Evolutionary conservation across 1,140 invertebrate species (phyloP), one percentile per base, ranked within the genome.

Genomic region (Mercenaria mercenaria): DNA sequence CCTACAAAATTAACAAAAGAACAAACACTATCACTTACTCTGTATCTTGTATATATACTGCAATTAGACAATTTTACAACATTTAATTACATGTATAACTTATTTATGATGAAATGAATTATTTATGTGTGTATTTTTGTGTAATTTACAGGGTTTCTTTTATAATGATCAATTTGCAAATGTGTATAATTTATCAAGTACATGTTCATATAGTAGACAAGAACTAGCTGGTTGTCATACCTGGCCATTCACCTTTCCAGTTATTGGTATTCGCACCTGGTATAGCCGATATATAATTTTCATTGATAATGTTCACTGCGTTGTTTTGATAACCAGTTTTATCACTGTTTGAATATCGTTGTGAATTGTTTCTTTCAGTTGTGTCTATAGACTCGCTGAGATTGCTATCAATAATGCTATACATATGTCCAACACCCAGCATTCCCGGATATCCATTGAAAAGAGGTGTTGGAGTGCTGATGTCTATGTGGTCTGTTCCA

Each of bases 221-320:
- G n/a, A n/a, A 26, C 64, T 8, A 47, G 6, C 43, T 8, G 32
- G 13, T 39, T 34, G n/a, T 37, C 80, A 67, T 61, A 82, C 80
- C 80, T 82, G 80, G 80, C 52, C 52, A 82, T 43, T 82, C 80
- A 13, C 80, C 80, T n/a, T 82, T 82, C 80, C 80, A 82, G 37
- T 82, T 82, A 32, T 64, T 82, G 26, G 34, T 41, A 37, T 80
- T 80, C n/a, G 56, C 50, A 43, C 80, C 23, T 18, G 74, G 41
- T 3, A 29, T n/a, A 29, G 74, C 67, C 4, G 59, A 26, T 39
- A 72, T 72, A 34, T 72, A 72, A 29, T 64, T 64, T 56, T 8
- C 18, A 18, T 47, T 47, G 18, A 47, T 18, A 61, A 11, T n/a
- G 59, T 61, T 23, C 8, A n/a, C 59, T n/a, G 10, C 59, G n/a